Evolutionary conservation across 2,888 invertebrate species (phyloP).

Genomic region (Exocentrus adspersus): DNA sequence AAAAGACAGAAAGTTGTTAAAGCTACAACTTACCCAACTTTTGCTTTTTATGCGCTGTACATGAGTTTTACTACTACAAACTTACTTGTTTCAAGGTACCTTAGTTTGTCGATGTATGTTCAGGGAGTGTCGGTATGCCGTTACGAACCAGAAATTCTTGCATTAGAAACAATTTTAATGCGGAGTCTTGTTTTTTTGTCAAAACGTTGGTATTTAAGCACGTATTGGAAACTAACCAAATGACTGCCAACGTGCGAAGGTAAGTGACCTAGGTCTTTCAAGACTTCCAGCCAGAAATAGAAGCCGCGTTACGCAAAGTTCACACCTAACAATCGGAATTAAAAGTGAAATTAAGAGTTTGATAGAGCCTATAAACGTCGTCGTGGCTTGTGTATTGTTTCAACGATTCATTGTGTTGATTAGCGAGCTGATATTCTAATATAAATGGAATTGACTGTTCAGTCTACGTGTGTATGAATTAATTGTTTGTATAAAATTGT

Average conservation of each 20-base stretch:
- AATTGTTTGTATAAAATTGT: no score
- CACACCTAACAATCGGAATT: slow-evolving; percentile 16
- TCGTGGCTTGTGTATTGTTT: no score
- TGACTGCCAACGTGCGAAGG: slow-evolving; percentile 34
- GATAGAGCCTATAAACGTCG: background rate
- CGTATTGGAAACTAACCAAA: slow-evolving; percentile 37
- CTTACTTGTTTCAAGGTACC: no score
- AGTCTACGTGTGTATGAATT: no score
- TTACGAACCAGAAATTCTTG: background rate
- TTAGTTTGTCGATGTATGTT: background rate
- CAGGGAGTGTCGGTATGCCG: background rate
- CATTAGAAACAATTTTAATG: slow-evolving; percentile 18
- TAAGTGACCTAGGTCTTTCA: slow-evolving; percentile 36
- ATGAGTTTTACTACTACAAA: no score
- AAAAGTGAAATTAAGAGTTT: slow-evolving; percentile 21
- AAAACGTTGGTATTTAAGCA: slow-evolving; percentile 26
- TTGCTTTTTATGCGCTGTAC: no score
- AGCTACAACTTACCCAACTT: no score
- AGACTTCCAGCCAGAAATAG: slow-evolving; percentile 16
- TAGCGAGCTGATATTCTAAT: no score
- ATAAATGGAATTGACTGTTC: no score
- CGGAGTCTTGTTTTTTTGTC: slow-evolving; percentile 18
- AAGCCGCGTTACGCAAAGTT: slow-evolving; percentile 24
- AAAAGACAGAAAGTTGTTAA: no score
- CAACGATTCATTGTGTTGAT: no score